Conservation (phyloP, 2,888 invertebrate genomes). For the Theodoxus fluviatilis region DNA sequence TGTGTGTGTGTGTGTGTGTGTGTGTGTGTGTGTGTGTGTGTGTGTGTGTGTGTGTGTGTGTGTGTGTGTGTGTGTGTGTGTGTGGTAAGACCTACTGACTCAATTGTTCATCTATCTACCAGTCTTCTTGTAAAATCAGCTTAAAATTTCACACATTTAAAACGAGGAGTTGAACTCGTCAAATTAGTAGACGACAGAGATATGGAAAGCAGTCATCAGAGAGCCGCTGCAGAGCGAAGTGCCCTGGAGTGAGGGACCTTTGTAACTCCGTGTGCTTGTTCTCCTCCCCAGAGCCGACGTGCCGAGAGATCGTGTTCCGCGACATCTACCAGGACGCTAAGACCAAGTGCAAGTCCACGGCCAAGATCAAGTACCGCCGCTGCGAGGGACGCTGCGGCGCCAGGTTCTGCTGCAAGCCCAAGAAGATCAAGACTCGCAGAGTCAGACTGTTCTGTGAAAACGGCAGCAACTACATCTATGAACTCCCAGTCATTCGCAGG, state of each 20-base stretch:
- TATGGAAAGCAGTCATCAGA: too few species aligned
- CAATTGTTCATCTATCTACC: too few species aligned
- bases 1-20: slow-evolving; percentile 6
- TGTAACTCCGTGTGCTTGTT: too few species aligned
- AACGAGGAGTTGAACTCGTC: too few species aligned
- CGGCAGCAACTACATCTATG: slow-evolving; percentile 92
- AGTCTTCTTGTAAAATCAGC: too few species aligned
- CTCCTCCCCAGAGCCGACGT: slow-evolving; percentile 73
- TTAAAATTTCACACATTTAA: too few species aligned
- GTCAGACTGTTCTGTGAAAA: slow-evolving; percentile 89
- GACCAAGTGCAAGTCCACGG: slow-evolving; percentile 87
- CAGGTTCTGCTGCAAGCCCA: slow-evolving; percentile 81
- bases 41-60: not conserved
- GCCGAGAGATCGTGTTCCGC: slow-evolving; percentile 87
- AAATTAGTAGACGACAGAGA: too few species aligned
- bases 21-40: not conserved
- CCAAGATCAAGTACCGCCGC: slow-evolving; percentile 88
- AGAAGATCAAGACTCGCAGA: slow-evolving; percentile 92
- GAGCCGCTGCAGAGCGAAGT: too few species aligned
- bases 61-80: not conserved
- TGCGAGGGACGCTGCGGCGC: slow-evolving; percentile 78
- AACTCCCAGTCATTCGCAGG: slow-evolving; percentile 94
- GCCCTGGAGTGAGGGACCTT: too few species aligned
- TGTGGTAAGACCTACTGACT: too few species aligned
- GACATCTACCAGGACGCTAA: slow-evolving; percentile 83